Base-by-base conservation (phyloP, 2,113 vertebrate genomes). In the Marcusenius ussheri region DNA sequence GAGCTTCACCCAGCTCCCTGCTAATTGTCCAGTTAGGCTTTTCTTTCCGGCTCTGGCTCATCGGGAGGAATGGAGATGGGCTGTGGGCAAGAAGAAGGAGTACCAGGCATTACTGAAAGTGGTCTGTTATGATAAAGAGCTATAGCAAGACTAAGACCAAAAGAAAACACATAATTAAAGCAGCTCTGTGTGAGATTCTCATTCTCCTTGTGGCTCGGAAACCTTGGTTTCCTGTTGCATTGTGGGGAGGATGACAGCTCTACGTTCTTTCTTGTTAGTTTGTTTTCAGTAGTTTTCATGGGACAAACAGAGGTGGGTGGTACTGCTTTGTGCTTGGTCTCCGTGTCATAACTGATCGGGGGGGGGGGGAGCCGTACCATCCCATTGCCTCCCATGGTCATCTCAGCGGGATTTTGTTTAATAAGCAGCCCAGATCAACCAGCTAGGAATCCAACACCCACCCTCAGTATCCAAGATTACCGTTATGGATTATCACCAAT, bases 21-120 rank as follows among this genome's bases (percentile, higher is more conserved):
- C 47, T 88, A 90, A 77, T 90, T 80, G 89, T 62, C 56, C 84
- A 87, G 85, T 77, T 90, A 77, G 89, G 77, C 89, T 47, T 13
- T 15, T 58, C 49, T 84, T n/a, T 24, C 31, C 51, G n/a, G 47
- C 27, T 58, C 51, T 24, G 5, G 39, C 27, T 62, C 24, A 42
- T 88, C 49, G 3, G 31, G 21, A 62, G 87, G 56, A 39, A 56
- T 88, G 56, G 35, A 66, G 53, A 88, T 35, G 24, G 3, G 31
- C 87, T 88, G n/a, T 19, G 11, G 50, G 9, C 51, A 62, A 35
- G 24, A 47, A 2, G 11, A 5, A 62, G 47, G 17, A 47, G 80
- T 6, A 6, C 0, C n/a, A 35, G 13, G 27, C 13, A 19, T 35
- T 51, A 13, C 85, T 51, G 27, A 49, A 87, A 35, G 50, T 53